phyloP scores from a whole-genome alignment of 2,113 vertebrate genomes.

The Enhydra lutris region DNA sequence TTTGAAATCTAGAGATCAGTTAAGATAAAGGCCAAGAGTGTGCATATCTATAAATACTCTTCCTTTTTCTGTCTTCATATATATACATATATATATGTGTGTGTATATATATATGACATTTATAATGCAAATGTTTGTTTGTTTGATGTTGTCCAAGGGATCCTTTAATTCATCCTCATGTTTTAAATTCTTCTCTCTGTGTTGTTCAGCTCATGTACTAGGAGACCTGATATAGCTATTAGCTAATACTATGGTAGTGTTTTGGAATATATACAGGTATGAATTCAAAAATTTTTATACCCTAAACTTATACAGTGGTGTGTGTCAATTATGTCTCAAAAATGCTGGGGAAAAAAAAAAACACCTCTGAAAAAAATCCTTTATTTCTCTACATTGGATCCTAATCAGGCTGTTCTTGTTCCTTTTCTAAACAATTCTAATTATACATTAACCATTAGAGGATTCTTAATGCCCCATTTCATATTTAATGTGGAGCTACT shows the following conservation, averaged over 20 bases:
- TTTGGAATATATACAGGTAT: not conserved
- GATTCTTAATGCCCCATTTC: not conserved
- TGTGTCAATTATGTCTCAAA: not conserved
- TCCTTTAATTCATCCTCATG: not conserved
- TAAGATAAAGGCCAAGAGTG: not conserved
- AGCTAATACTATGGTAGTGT: not conserved
- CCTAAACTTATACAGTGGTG: not conserved
- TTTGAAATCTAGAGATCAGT: not conserved
- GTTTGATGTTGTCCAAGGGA: not conserved
- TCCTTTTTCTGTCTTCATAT: not conserved
- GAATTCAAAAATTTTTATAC: not conserved
- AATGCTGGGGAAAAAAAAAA: not conserved
- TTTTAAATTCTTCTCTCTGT: not conserved
- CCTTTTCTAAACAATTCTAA: not conserved
- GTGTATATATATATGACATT: no score
- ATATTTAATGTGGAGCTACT: not conserved
- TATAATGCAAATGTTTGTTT: not conserved
- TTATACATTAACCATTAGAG: not conserved
- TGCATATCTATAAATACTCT: not conserved
- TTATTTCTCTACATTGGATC: not conserved
- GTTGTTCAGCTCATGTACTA: not conserved
- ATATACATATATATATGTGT: no score
- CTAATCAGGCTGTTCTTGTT: not conserved
- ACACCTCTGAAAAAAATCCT: not conserved
- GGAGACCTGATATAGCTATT: not conserved